Conservation (phyloP, 2,113 vertebrate genomes). For the Nycticebus coucang region DNA sequence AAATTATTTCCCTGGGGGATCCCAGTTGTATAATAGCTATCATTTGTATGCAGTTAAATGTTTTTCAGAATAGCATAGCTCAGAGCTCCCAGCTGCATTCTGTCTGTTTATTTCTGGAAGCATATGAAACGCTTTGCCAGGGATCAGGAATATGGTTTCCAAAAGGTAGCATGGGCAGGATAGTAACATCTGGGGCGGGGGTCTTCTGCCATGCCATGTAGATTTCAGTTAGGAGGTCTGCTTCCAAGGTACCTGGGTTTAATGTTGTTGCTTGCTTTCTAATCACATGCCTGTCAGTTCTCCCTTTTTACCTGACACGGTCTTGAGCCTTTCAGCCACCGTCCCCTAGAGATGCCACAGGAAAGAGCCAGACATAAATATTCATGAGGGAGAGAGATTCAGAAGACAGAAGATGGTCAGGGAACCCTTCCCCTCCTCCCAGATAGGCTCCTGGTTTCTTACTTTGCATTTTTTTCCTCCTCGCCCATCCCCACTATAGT, state of each 20-base stretch:
- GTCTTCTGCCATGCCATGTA: not conserved
- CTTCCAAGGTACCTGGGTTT: not conserved
- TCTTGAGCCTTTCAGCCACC: not conserved
- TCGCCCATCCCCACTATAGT: not conserved
- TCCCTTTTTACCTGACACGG: not conserved
- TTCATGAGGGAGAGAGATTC: slow-evolving; percentile 38
- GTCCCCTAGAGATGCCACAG: not conserved
- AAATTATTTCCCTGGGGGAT: slow-evolving; percentile 67
- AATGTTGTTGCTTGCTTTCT: not conserved
- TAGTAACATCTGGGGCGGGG: not conserved
- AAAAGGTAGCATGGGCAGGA: not conserved
- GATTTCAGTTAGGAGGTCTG: not conserved
- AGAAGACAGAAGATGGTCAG: not conserved
- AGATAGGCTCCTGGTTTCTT: slow-evolving; percentile 39
- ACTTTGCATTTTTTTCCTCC: not conserved
- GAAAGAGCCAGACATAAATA: slow-evolving; percentile 32
- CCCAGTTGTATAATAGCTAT: slow-evolving; percentile 61
- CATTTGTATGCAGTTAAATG: slow-evolving; percentile 70
- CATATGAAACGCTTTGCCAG: not conserved
- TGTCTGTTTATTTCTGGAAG: slow-evolving; percentile 68
- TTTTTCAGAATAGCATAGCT: slow-evolving; percentile 45
- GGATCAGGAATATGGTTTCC: slow-evolving; percentile 4
- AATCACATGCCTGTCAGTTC: not conserved
- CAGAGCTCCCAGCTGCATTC: slow-evolving; percentile 60
- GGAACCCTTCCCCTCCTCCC: slow-evolving; percentile 12